Evolutionary conservation across 2,888 invertebrate species (phyloP).

Genomic region (Ormia ochracea): DNA sequence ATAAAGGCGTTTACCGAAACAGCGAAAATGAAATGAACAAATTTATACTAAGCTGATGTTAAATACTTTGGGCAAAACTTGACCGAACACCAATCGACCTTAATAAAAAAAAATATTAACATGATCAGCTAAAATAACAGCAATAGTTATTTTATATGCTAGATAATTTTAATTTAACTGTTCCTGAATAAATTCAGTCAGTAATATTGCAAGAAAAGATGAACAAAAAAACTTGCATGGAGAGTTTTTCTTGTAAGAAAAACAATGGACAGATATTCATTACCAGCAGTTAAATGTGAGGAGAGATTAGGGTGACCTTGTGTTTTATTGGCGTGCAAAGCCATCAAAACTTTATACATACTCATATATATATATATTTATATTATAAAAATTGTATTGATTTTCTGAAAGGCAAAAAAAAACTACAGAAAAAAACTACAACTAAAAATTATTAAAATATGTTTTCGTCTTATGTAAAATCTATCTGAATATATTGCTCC

Average conservation of each 20-base stretch:
- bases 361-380: no score
- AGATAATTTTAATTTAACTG: constrained; percentile 35
- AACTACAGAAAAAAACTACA: no score
- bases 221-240: constrained; percentile 63
- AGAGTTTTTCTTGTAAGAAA: neutral
- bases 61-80: constrained; percentile 45
- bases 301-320: no score
- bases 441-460: no score
- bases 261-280: neutral
- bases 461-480: no score
- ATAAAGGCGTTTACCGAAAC: constrained; percentile 72
- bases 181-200: constrained; percentile 31
- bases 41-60: constrained; percentile 69
- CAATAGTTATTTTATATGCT: constrained; percentile 36
- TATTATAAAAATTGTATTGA: no score
- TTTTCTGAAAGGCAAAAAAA: no score
- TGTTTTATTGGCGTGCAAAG: no score
- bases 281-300: constrained; percentile 8
- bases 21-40: constrained; percentile 74
- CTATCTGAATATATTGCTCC: no score
- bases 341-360: no score
- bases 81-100: neutral
- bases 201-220: constrained; percentile 34
- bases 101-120: constrained; percentile 1
- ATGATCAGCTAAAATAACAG: constrained; percentile 33